phyloP scores from a whole-genome alignment of 1,140 invertebrate genomes.

The Drosophila pseudoananassae region DNA sequence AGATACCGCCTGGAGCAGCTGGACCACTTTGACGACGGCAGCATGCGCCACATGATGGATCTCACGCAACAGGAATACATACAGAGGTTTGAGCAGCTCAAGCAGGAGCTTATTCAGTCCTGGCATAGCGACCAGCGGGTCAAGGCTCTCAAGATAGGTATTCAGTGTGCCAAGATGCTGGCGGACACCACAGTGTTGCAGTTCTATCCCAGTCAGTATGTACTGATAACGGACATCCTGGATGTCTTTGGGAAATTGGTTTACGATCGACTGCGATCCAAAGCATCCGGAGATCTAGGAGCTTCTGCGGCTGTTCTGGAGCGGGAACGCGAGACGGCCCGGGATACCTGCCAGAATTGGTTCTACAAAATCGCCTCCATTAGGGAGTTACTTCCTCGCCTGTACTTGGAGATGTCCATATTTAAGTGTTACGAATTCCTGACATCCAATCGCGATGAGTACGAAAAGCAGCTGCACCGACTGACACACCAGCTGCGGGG shows the following conservation, averaged over 20 bases:
- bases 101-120: slow-evolving; percentile 93
- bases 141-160: slow-evolving; percentile 97
- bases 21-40: slow-evolving; percentile 96
- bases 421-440: slow-evolving; percentile 96
- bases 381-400: slow-evolving; percentile 95
- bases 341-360: slow-evolving; percentile 99
- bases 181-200: slow-evolving; percentile 94
- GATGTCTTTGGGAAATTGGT: slow-evolving; percentile 98
- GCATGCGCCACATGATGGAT: slow-evolving; percentile 94
- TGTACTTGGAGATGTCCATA: slow-evolving; percentile 97
- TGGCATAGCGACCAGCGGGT: slow-evolving; percentile 98
- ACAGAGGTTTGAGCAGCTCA: slow-evolving; percentile 93
- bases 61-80: slow-evolving; percentile 97
- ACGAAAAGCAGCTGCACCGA: slow-evolving; percentile 89
- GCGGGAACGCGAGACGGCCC: slow-evolving; percentile 90
- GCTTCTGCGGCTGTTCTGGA: slow-evolving; percentile 63
- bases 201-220: slow-evolving; percentile 99
- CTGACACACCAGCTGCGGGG: slow-evolving; percentile 94
- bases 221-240: slow-evolving; percentile 97
- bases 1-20: slow-evolving; percentile 96
- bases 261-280: slow-evolving; percentile 93
- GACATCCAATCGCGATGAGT: slow-evolving; percentile 87
- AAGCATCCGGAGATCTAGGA: slow-evolving; percentile 87
- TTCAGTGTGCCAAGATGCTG: slow-evolving; percentile 97
- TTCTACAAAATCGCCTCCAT: slow-evolving; percentile 99